Conservation (phyloP, 2,113 vertebrate species). For the Paedocypris sp. region DNA sequence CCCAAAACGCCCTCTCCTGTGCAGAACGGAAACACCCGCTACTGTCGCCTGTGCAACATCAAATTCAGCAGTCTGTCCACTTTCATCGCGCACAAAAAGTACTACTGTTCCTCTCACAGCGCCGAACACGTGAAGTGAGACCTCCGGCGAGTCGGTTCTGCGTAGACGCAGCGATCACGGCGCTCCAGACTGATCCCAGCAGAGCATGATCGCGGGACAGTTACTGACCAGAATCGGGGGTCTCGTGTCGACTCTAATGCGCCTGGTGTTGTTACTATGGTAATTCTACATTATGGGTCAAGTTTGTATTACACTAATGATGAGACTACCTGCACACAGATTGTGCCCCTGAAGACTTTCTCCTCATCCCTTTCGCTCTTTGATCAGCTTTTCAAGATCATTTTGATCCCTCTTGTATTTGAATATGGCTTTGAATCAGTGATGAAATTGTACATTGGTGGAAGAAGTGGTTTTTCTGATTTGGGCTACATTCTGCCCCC, state of each 20-base stretch:
- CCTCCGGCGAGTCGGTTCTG: not conserved
- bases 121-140: constrained; percentile 87
- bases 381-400: constrained; percentile 22
- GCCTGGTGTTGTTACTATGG: constrained; percentile 52
- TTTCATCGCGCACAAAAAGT: constrained; percentile 98
- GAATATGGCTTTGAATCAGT: constrained; percentile 21
- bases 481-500: constrained; percentile 13
- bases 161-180: constrained; percentile 26
- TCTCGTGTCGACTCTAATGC: constrained; percentile 18
- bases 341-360: constrained; percentile 11
- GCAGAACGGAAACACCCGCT: constrained; percentile 78
- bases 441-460: constrained; percentile 17
- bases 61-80: constrained; percentile 94
- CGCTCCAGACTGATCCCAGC: constrained; percentile 15
- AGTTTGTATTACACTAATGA: constrained; percentile 53
- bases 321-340: constrained; percentile 40
- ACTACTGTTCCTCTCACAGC: constrained; percentile 95
- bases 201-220: constrained; percentile 49
- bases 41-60: constrained; percentile 94
- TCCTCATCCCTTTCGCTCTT: not conserved
- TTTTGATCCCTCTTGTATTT: constrained; percentile 21
- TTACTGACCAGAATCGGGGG: constrained; percentile 48
- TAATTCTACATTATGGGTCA: constrained; percentile 53
- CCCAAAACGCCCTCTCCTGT: constrained; percentile 57
- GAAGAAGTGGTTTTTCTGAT: constrained; percentile 24